Conservation (phyloP, 1,140 invertebrate species). For the Apis mellifera region DNA sequence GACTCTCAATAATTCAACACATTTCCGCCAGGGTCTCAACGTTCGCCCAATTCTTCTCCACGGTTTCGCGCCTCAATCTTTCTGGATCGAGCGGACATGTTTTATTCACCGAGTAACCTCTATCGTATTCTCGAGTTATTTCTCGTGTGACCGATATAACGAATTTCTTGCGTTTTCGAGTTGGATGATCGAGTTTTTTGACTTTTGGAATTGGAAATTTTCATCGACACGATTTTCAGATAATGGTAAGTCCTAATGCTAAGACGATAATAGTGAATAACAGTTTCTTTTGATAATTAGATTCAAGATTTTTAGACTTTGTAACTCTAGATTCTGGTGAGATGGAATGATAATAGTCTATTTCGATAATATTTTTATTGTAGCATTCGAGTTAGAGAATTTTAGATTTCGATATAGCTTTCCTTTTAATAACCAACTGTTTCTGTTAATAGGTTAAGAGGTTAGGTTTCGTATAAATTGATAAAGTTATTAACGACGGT, state of each 20-base stretch:
- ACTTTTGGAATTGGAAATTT: no score
- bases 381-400: no score
- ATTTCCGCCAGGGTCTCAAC: background rate
- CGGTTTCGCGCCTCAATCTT: background rate
- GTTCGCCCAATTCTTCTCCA: background rate
- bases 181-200: background rate
- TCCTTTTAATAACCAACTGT: no score
- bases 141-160: slow-evolving; percentile 4
- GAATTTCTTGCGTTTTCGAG: background rate
- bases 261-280: background rate
- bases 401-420: no score
- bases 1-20: slow-evolving; percentile 28
- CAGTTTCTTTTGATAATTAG: background rate
- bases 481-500: no score
- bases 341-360: background rate
- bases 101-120: slow-evolving; percentile 27
- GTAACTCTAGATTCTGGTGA: background rate
- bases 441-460: no score
- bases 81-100: background rate
- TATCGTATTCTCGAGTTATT: background rate
- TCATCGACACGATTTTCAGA: no score
- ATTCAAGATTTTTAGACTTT: background rate
- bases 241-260: background rate
- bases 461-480: no score
- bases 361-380: background rate